These are phyloP conservation scores for Ara ararauna DNA, from an alignment of 2,797 vertebrate genomes.

Conservation along the genomic window DNA sequence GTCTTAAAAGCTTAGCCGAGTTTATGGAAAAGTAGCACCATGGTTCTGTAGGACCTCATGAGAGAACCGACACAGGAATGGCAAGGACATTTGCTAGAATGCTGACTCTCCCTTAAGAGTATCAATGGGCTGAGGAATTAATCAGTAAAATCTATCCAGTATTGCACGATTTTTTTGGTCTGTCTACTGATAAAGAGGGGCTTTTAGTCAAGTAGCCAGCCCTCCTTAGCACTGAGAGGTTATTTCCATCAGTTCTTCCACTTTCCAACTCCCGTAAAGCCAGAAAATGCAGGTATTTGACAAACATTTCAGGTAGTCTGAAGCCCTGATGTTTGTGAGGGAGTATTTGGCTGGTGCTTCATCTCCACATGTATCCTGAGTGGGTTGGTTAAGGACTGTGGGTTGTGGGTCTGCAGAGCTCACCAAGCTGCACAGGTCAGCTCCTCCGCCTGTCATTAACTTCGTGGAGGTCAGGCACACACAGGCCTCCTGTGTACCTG, in stretches of 20 bases:
- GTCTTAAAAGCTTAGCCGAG: not conserved
- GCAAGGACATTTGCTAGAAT: not conserved
- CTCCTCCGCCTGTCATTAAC: not conserved
- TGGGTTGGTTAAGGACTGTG: rapidly evolving
- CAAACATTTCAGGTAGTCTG: not conserved
- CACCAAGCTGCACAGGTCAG: not conserved
- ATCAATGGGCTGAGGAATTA: not conserved
- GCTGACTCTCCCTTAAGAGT: not conserved
- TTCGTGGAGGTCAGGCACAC: not conserved
- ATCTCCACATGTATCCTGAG: not conserved
- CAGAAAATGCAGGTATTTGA: not conserved
- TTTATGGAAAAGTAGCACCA: not conserved
- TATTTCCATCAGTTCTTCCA: not conserved
- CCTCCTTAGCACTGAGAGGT: not conserved
- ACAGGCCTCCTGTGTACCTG: not conserved
- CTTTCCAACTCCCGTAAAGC: not conserved
- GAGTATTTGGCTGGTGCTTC: not conserved
- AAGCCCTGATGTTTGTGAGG: not conserved
- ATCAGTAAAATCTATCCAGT: rapidly evolving
- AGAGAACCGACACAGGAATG: not conserved
- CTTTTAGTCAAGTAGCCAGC: not conserved
- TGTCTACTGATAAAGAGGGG: not conserved
- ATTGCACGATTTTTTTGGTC: not conserved
- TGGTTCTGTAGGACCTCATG: not conserved
- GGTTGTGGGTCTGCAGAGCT: rapidly evolving